Evolutionary conservation across 2,888 invertebrate species (phyloP), one percentile per base, ranked within the genome.

Genomic region (Heliothis peltigera): DNA sequence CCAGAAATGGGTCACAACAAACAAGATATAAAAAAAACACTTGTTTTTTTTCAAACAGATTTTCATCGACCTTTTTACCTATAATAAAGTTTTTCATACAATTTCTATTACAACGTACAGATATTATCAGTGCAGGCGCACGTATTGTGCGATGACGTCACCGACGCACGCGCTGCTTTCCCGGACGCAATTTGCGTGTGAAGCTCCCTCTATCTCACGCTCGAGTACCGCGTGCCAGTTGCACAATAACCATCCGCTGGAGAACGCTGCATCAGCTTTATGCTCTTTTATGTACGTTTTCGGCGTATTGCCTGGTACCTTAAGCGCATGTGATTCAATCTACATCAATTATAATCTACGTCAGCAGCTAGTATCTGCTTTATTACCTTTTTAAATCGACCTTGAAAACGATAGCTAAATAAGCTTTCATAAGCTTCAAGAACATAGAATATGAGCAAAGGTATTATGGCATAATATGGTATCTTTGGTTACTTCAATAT

Each of bases 181-280:
- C 65, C 72, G 65, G 72, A 70, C 66, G 65, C 25, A 57, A 65
- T 70, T 70, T 65, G 70, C 56, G 70, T 70, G 72, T 53, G 70
- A 70, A 59, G 70, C 72, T 60, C 72, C 70, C 69, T 56, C 59
- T 59, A 21, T 70, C 71, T 65, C 72, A 70, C 66, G 72, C 60
- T 70, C 42, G 32, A 42, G 22, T 54, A 71, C 60, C 72, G 71
- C 66, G 70, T 70, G 70, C 59, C 56, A 18, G 66, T 70, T 65
- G 39, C 70, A 60, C 60, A 71, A 71, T 60, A 65, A 49, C 22
- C 25, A 70, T 43, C 7, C 32, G 49, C 49, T 32, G 39, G 3
- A 32, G 6, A 1, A 51, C 17, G 10, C 10, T 62, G 44, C 8
- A 57, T 18, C 51, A 12, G 42, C 32, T 43, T 67, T 19, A 59